Evolutionary conservation across 2,888 invertebrate genomes (phyloP).

Genomic region (Torymus texanus): DNA sequence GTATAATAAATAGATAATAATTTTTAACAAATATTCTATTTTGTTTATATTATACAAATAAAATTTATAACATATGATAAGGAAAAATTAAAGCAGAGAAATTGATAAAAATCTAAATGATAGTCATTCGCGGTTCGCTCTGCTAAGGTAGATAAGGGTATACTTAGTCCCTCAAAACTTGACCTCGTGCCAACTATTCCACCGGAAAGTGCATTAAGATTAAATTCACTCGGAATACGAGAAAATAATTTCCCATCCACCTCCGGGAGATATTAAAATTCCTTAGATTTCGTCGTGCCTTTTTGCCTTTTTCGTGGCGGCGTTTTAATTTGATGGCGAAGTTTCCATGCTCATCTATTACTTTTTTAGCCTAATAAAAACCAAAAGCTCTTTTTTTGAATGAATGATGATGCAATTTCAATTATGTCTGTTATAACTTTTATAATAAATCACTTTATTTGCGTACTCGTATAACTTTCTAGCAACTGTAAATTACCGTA

Average conservation of each 20-base stretch:
- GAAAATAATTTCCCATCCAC: slow-evolving; percentile 43
- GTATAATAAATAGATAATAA: no score
- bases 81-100: background rate
- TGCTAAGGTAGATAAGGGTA: background rate
- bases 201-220: slow-evolving; percentile 47
- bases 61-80: background rate
- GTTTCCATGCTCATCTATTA: slow-evolving; percentile 23
- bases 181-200: slow-evolving; percentile 43
- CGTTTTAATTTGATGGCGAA: slow-evolving; percentile 31
- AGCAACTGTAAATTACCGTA: no score
- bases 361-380: background rate
- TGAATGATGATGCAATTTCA: no score
- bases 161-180: slow-evolving; percentile 19
- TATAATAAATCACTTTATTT: no score
- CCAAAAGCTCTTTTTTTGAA: background rate
- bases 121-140: slow-evolving; percentile 16
- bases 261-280: slow-evolving; percentile 32
- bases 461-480: background rate
- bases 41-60: no score
- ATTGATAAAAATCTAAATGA: slow-evolving; percentile 11
- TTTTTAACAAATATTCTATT: no score
- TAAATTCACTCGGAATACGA: slow-evolving; percentile 42
- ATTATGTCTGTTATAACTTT: no score
- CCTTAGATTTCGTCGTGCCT: slow-evolving; percentile 28
- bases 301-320: background rate